A percentile compares a stretch with the other conserved stretches of the same genome.
Conservation (phyloP, 1,140 invertebrate genomes). For the Arctopsyche grandis region DNA sequence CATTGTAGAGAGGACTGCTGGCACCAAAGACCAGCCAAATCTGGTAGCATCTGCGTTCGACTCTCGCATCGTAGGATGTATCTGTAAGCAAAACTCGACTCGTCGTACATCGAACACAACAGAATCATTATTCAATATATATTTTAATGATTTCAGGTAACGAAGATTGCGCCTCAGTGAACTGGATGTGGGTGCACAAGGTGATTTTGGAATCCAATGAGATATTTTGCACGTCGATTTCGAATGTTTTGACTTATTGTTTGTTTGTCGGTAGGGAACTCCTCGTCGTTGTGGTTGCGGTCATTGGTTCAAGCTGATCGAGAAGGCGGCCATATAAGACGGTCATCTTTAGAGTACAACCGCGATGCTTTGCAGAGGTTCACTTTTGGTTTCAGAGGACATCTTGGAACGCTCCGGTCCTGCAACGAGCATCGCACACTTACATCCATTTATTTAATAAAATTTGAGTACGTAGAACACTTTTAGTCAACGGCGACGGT, state of each 20-base stretch:
- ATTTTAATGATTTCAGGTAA: conserved; percentile 69
- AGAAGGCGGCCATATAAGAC: conserved; percentile 74
- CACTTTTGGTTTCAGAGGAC: too few species aligned
- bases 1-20: conserved; percentile 79
- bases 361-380: neutral
- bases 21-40: conserved; percentile 88
- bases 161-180: conserved; percentile 87
- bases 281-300: conserved; percentile 94
- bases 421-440: neutral
- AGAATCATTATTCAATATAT: neutral
- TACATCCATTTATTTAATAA: conserved; percentile 2
- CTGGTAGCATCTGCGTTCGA: conserved; percentile 90
- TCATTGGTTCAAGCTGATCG: conserved; percentile 93
- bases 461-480: neutral
- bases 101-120: neutral
- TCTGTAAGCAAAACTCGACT: conserved; percentile 73
- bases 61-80: conserved; percentile 91
- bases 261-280: conserved; percentile 70
- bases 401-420: too few species aligned
- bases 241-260: neutral
- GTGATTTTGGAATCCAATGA: too few species aligned
- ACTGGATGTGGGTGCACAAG: conserved; percentile 94
- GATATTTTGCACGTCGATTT: too few species aligned
- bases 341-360: conserved; percentile 15
- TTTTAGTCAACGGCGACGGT: neutral